Evolutionary conservation across 1,140 invertebrate genomes (phyloP).

Genomic region (Drosophila saltans): DNA sequence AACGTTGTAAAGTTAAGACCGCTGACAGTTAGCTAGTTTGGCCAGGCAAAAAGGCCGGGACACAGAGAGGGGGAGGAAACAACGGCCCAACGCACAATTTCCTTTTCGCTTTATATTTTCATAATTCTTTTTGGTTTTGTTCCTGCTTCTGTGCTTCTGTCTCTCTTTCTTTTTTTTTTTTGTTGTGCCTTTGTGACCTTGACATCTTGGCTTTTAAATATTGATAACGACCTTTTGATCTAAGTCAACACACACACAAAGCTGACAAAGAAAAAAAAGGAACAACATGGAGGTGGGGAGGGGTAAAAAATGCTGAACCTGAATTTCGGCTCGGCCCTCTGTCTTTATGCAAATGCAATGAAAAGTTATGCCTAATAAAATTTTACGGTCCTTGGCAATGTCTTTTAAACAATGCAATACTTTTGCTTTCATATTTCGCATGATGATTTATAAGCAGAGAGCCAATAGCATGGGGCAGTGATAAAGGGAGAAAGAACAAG

Average conservation of each 20-base stretch:
- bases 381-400: slow-evolving; percentile 40
- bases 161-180: slow-evolving; percentile 13
- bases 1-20: slow-evolving; percentile 77
- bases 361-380: slow-evolving; percentile 72
- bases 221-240: slow-evolving; percentile 74
- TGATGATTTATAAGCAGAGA: slow-evolving; percentile 70
- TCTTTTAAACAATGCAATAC: slow-evolving; percentile 61
- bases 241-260: slow-evolving; percentile 32
- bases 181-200: slow-evolving; percentile 57
- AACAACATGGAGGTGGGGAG: not conserved
- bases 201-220: slow-evolving; percentile 71
- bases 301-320: not conserved
- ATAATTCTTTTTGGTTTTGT: slow-evolving; percentile 49
- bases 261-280: not conserved
- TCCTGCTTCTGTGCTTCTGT: not conserved
- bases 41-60: not conserved
- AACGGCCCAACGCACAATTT: slow-evolving; percentile 46
- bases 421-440: slow-evolving; percentile 66
- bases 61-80: not conserved
- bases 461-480: slow-evolving; percentile 9
- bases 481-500: not conserved
- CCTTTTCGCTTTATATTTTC: slow-evolving; percentile 57
- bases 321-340: slow-evolving; percentile 26
- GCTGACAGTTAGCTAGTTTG: slow-evolving; percentile 79
- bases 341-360: slow-evolving; percentile 72